phyloP scores from a whole-genome alignment of 2,797 vertebrate genomes.

The Pseudochirops corinnae region DNA sequence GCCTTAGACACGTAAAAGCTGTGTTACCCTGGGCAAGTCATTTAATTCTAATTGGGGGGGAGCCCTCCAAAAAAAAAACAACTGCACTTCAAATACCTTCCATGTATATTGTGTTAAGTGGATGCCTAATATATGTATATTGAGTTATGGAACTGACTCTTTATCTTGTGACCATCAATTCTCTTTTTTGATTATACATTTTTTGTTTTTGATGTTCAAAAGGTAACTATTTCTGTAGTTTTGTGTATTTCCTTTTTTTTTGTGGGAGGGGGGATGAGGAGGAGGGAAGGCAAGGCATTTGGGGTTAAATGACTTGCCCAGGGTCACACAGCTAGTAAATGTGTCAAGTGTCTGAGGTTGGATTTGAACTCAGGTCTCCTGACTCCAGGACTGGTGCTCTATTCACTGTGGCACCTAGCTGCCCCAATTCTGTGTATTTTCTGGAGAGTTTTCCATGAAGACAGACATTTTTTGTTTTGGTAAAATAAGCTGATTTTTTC shows the following conservation, averaged over 20 bases:
- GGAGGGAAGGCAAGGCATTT: too few relatives aligned
- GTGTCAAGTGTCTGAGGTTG: too few relatives aligned
- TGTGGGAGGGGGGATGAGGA: too few relatives aligned
- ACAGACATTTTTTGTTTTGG: not conserved
- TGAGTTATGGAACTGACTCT: not conserved
- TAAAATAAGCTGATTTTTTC: not conserved
- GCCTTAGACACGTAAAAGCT: not conserved
- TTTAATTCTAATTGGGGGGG: not conserved
- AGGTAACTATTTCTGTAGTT: not conserved
- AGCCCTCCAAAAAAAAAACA: not conserved
- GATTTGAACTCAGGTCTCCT: too few relatives aligned
- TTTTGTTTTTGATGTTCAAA: constrained; percentile 19
- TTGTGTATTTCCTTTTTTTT: not conserved
- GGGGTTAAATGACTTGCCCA: too few relatives aligned
- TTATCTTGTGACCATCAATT: not conserved
- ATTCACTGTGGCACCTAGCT: too few relatives aligned
- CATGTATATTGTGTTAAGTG: not conserved
- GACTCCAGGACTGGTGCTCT: too few relatives aligned
- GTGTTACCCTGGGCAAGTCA: not conserved
- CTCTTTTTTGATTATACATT: constrained; percentile 6
- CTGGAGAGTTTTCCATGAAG: constrained; percentile 35
- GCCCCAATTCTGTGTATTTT: not conserved
- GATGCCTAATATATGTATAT: not conserved
- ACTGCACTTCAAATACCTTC: not conserved
- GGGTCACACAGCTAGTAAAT: too few relatives aligned